Evolutionary conservation across 2,888 invertebrate genomes (phyloP).

Genomic region (Caradrina kadenii): DNA sequence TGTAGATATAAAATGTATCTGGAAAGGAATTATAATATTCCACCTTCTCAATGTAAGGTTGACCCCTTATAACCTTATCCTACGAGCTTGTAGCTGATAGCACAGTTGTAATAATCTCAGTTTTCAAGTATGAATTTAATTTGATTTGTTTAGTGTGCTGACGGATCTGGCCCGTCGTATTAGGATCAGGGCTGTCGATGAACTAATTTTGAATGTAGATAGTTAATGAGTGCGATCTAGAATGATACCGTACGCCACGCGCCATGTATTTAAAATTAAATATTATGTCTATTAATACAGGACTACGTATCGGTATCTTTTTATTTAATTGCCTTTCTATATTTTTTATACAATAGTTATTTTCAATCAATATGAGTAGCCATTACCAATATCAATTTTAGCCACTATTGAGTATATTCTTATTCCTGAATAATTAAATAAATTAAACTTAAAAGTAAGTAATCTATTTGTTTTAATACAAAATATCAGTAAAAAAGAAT

Average conservation of each 20-base stretch:
- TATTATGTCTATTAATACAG: conserved; percentile 12
- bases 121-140: conserved; percentile 26
- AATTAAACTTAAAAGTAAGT: no score
- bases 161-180: conserved; percentile 32
- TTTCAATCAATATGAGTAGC: no score
- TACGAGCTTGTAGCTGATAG: no score
- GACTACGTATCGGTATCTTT: conserved; percentile 1
- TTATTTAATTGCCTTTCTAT: background rate
- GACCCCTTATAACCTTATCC: no score
- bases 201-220: conserved; percentile 39
- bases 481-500: no score
- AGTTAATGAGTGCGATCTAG: conserved; percentile 40
- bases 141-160: conserved; percentile 29
- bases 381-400: no score
- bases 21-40: conserved; percentile 21
- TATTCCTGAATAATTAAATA: no score
- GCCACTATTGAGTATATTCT: no score
- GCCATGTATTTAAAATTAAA: conserved; percentile 7
- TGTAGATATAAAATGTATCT: no score
- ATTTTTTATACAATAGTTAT: background rate
- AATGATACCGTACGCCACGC: conserved; percentile 13
- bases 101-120: conserved; percentile 2
- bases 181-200: conserved; percentile 48
- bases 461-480: no score
- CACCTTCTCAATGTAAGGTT: no score